Conservation (phyloP, 2,113 vertebrate genomes). For the Poicephalus meyeri region DNA sequence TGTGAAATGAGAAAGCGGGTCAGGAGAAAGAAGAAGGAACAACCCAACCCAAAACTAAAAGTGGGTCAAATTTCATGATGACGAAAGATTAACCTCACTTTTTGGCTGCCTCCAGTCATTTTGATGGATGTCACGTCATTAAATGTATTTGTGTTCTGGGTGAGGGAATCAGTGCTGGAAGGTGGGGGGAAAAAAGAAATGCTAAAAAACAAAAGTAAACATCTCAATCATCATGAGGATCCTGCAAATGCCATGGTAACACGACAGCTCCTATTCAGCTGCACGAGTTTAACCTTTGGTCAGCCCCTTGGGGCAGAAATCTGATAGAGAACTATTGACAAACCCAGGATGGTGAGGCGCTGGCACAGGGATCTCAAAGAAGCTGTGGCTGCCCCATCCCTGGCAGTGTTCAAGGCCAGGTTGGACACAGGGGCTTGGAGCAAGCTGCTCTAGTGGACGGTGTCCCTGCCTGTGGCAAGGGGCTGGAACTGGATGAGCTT, state of each 20-base stretch:
- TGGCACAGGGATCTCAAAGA: not conserved
- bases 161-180: not conserved
- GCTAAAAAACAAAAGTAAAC: not conserved
- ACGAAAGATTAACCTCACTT: not conserved
- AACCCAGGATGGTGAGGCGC: not conserved
- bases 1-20: not conserved
- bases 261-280: not conserved
- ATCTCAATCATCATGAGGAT: not conserved
- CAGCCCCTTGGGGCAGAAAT: not conserved
- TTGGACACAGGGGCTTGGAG: not conserved
- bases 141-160: not conserved
- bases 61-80: not conserved
- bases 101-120: not conserved
- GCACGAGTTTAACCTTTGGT: not conserved
- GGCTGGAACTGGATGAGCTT: not conserved
- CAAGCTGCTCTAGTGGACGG: not conserved
- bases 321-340: not conserved
- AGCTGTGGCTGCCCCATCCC: not conserved
- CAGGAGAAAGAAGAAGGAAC: not conserved
- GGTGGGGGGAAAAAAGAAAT: fast-evolving
- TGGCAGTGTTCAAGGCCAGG: not conserved
- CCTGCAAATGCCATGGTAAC: not conserved
- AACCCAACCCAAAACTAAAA: not conserved
- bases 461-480: not conserved
- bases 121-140: not conserved